These are phyloP conservation scores for Bolinopsis microptera DNA, from an alignment of 37 sponge, comb jelly and placozoan species.

Conservation along the genomic window DNA sequence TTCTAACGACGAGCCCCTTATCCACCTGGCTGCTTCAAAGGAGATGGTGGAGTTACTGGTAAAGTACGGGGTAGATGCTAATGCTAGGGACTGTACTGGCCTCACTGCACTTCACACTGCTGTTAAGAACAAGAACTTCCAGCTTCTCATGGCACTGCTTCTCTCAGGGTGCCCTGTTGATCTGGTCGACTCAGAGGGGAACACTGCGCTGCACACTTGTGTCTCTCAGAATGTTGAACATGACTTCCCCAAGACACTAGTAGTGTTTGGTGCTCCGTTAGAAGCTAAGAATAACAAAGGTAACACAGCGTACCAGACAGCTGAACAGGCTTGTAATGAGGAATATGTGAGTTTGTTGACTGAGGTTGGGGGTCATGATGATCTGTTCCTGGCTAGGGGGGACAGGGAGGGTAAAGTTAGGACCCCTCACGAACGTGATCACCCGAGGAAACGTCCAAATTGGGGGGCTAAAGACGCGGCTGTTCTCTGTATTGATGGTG, in stretches of 20 bases:
- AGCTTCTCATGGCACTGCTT: not conserved
- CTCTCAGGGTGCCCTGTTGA: not conserved
- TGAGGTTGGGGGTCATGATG: slow-evolving; percentile 5
- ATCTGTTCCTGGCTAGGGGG: not conserved
- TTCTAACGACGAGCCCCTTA: not conserved
- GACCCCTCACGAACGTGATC: not conserved
- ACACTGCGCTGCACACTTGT: slow-evolving; percentile 45
- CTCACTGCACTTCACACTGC: slow-evolving; percentile 15
- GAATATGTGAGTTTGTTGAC: not conserved
- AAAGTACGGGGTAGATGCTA: not conserved
- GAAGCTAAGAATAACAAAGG: not conserved
- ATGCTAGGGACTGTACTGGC: not conserved
- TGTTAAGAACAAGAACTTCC: not conserved
- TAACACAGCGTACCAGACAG: not conserved
- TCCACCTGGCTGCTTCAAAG: slow-evolving; percentile 24
- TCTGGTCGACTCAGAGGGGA: not conserved
- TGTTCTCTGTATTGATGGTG: not conserved
- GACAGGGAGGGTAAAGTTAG: not conserved
- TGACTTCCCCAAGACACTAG: slow-evolving; percentile 56
- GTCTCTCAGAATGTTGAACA: slow-evolving; percentile 46
- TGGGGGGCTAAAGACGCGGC: not conserved
- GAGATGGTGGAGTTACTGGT: slow-evolving; percentile 27
- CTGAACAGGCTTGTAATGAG: not conserved
- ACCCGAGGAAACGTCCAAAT: not conserved
- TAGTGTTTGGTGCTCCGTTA: slow-evolving; percentile 67